Evolutionary conservation across 1,140 invertebrate genomes (phyloP), one percentile per base, ranked within the genome.

Genomic region (Wiebesia pumilae): DNA sequence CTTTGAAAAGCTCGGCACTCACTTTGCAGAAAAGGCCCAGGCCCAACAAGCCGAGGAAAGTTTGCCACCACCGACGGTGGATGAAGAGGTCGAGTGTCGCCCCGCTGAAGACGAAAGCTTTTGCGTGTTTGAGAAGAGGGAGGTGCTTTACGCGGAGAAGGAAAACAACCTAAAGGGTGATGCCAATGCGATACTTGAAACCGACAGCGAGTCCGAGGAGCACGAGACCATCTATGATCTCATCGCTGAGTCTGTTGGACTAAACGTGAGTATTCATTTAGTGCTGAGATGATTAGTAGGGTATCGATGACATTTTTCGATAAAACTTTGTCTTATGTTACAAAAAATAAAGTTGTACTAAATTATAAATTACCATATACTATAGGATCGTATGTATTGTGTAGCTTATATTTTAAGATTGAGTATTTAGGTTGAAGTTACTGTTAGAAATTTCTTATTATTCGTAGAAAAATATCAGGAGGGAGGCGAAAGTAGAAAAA

Each of bases 1-100:
- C 90, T 97, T 97, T 90, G 97, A 97, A 90, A 96, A 96, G 88
- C 96, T 97, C 89, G 96, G 97, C 1, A 96, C 95, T 0, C 92
- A 97, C 27, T 91, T 97, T 51, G 95, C 95, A n/a, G 96, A 97
- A 91, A 95, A 95, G 86, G 93, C 88, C 24, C 88, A 91, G 54
- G 89, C 87, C 12, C 92, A 92, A 81, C 89, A 91, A 58, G 87
- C 89, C 21, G 89, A 87, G 27, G 92, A 93, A 86, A 91, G 91
- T 65, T 91, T 91, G 7, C 83, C 91, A 51, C 35, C 71, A 1
- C 91, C 91, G 16, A 69, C 87, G 83, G 91, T 92, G 78, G 84
- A 89, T n/a, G 84, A 90, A 21, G 93, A 94, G 86, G 90, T 91
- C 82, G 62, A n/a, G 12, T 40, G 38, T 10, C 24, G 40, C 27